Evolutionary conservation across 1,140 invertebrate species (phyloP).

Genomic region (Drosophila albomicans): DNA sequence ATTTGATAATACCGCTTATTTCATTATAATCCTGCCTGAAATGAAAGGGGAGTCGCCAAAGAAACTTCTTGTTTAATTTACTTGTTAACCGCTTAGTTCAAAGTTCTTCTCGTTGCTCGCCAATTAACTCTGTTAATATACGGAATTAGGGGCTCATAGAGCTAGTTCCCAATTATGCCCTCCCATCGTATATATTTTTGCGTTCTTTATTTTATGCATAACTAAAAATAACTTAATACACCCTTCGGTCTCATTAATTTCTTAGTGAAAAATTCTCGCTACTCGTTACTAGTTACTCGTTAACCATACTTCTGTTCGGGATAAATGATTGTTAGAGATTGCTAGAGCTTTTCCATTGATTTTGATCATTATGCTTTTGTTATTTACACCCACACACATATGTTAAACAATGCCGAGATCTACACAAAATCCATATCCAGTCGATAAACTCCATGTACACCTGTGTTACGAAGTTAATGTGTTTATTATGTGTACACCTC

Average conservation of each 20-base stretch:
- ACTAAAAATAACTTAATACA: not conserved
- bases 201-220: not conserved
- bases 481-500: slow-evolving; percentile 33
- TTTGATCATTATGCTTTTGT: slow-evolving; percentile 6
- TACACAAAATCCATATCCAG: not conserved
- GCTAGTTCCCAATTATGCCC: not conserved
- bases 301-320: not conserved
- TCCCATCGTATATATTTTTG: not conserved
- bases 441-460: not conserved
- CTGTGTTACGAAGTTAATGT: slow-evolving; percentile 41
- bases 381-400: not conserved
- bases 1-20: too few species aligned
- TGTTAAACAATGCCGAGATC: not conserved
- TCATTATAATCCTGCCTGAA: not conserved
- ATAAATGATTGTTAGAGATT: not conserved
- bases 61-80: not conserved
- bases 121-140: not conserved
- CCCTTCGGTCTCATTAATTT: not conserved
- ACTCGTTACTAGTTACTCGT: slow-evolving; percentile 6
- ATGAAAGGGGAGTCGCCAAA: not conserved
- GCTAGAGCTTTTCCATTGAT: slow-evolving; percentile 4
- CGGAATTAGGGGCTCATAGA: not conserved
- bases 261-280: slow-evolving; percentile 12
- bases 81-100: not conserved
- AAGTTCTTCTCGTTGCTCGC: not conserved